These are phyloP conservation scores for Rhinoraja longicauda DNA, from an alignment of 2,797 vertebrate species.

Conservation along the genomic window DNA sequence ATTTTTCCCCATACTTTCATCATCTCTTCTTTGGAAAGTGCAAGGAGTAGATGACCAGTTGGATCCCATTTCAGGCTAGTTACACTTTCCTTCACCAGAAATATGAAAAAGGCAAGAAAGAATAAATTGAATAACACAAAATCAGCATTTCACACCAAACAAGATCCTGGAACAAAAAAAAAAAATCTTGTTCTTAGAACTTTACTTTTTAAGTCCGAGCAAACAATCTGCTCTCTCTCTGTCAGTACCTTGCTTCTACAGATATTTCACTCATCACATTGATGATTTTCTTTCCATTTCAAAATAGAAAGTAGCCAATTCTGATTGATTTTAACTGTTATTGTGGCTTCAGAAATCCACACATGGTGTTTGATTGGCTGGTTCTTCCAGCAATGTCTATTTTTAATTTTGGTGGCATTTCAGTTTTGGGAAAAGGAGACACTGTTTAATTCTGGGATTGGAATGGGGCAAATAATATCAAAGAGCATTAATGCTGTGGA, in stretches of 20 bases:
- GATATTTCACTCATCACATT: background rate
- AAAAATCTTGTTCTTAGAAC: background rate
- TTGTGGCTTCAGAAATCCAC: too few species aligned
- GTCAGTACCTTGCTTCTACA: background rate
- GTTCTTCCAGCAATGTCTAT: too few species aligned
- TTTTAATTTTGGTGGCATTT: too few species aligned
- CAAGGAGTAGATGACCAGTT: constrained; percentile 65
- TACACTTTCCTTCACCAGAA: constrained; percentile 55
- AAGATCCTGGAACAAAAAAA: background rate
- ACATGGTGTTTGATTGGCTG: too few species aligned
- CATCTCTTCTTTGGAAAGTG: constrained; percentile 59
- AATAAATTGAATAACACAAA: background rate
- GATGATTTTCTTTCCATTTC: background rate
- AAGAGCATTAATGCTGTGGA: background rate
- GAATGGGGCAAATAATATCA: background rate
- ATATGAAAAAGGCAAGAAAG: background rate
- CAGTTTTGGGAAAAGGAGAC: too few species aligned
- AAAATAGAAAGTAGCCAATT: background rate
- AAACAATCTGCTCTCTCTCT: too few species aligned
- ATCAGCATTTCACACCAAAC: background rate
- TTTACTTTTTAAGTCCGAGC: background rate
- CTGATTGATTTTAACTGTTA: too few species aligned
- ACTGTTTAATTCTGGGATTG: too few species aligned
- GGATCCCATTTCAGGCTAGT: constrained; percentile 67
- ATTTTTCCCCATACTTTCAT: constrained; percentile 62